phyloP scores from a whole-genome alignment of 2,113 vertebrate genomes.

The Epinephelus moara region DNA sequence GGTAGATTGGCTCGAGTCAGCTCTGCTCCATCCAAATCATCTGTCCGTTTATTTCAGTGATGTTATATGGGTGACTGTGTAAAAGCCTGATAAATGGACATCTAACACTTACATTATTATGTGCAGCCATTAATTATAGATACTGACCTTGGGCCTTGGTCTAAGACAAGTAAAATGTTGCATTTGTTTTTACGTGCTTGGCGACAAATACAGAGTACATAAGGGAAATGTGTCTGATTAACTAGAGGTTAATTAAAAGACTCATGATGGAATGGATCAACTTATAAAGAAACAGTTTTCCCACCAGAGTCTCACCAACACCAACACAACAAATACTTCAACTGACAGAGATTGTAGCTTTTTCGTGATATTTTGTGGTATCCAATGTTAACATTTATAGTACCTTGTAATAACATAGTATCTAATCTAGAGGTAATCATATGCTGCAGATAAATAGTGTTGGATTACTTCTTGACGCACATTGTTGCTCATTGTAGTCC shows the following conservation, averaged over 20 bases:
- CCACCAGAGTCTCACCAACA: background rate
- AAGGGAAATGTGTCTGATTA: background rate
- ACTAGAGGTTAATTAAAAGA: background rate
- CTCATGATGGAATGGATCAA: background rate
- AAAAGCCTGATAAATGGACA: conserved; percentile 19
- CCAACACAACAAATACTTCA: background rate
- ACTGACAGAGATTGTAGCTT: background rate
- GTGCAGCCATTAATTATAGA: conserved; percentile 8
- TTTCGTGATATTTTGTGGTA: too few relatives aligned
- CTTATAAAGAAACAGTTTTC: too few relatives aligned
- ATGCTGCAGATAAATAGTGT: too few relatives aligned
- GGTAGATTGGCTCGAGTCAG: conserved; percentile 38
- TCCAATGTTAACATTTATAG: too few relatives aligned
- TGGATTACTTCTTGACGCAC: too few relatives aligned
- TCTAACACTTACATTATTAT: conserved; percentile 15
- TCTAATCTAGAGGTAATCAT: too few relatives aligned
- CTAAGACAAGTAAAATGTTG: conserved; percentile 16
- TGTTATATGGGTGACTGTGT: conserved; percentile 18
- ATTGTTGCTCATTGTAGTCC: too few relatives aligned
- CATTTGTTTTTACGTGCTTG: background rate
- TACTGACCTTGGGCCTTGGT: conserved; percentile 6
- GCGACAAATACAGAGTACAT: background rate
- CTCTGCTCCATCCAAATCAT: conserved; percentile 43
- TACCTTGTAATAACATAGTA: too few relatives aligned
- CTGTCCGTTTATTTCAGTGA: conserved; percentile 15